Percentiles rank a stretch among this genome's conserved stretches.
phyloP scores from a whole-genome alignment of 30 jellyfish, hydroid and myxozoan genomes.

The Morbakka virulenta region DNA sequence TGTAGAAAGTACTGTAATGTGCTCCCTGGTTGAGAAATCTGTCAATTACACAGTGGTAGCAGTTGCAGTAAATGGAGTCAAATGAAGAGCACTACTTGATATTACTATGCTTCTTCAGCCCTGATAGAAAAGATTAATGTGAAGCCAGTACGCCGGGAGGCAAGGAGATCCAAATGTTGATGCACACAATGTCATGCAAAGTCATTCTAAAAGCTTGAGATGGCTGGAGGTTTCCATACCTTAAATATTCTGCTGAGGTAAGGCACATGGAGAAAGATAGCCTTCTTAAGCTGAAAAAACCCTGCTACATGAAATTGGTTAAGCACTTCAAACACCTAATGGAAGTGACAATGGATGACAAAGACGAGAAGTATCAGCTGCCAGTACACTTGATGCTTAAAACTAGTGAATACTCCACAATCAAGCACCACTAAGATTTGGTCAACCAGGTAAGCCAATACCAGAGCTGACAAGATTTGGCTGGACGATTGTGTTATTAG shows the following conservation, averaged over 20 bases:
- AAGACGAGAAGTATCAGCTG: conserved; percentile 21
- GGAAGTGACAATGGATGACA: conserved; percentile 22
- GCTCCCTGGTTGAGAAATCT: background rate
- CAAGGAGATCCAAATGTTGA: conserved; percentile 57
- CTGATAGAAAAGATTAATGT: background rate
- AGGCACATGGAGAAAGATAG: conserved; percentile 33
- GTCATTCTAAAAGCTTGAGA: conserved; percentile 9
- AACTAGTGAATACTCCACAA: conserved; percentile 9
- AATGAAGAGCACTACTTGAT: conserved; percentile 44
- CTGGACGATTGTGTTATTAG: conserved; percentile 67
- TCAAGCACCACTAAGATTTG: conserved; percentile 43
- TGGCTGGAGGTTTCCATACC: conserved; percentile 1
- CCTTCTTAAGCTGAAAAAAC: conserved; percentile 31
- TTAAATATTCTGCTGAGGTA: conserved; percentile 22
- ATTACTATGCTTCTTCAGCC: conserved; percentile 39
- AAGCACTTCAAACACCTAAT: conserved; percentile 11
- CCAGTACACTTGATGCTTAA: conserved; percentile 56
- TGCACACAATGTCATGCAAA: conserved; percentile 2
- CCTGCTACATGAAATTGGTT: conserved; percentile 13
- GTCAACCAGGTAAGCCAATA: conserved; percentile 46
- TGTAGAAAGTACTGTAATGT: conserved; percentile 18
- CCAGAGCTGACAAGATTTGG: conserved; percentile 58
- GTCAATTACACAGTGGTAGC: conserved; percentile 58
- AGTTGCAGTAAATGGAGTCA: conserved; percentile 48
- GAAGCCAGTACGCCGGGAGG: conserved; percentile 19